Percentiles rank a stretch among this genome's conserved stretches.
phyloP scores from a whole-genome alignment of 2,797 vertebrate genomes.

The Anas bernieri region DNA sequence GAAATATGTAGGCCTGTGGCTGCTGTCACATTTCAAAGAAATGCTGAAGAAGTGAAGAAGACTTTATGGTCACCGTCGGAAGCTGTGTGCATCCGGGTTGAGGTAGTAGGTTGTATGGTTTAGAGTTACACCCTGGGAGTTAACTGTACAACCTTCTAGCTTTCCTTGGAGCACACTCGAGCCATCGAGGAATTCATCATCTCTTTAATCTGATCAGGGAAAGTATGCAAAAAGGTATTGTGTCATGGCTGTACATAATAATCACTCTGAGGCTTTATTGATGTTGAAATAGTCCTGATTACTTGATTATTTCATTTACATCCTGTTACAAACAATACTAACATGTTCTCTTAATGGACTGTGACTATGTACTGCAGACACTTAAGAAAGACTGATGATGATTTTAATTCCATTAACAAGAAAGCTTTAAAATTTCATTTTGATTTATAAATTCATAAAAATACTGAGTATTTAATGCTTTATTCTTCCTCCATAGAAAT shows the following conservation, averaged over 20 bases:
- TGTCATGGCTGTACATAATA: slow-evolving; percentile 69
- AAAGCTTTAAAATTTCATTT: slow-evolving; percentile 33
- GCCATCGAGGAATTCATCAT: slow-evolving; percentile 88
- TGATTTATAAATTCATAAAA: not conserved
- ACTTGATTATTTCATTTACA: slow-evolving; percentile 63
- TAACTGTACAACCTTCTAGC: slow-evolving; percentile 99
- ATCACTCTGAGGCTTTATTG: slow-evolving; percentile 54
- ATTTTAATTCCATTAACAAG: slow-evolving; percentile 39
- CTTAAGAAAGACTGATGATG: slow-evolving; percentile 26
- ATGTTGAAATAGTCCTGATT: slow-evolving; percentile 53
- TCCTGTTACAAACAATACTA: slow-evolving; percentile 56
- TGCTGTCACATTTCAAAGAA: slow-evolving; percentile 73
- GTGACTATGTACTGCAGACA: slow-evolving; percentile 30
- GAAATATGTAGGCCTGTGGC: slow-evolving; percentile 58
- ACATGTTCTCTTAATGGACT: slow-evolving; percentile 54
- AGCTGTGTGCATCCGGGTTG: slow-evolving; percentile 99
- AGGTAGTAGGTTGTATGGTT: slow-evolving; percentile 99
- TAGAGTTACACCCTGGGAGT: slow-evolving; percentile 99
- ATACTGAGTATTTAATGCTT: not conserved
- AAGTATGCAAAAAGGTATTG: slow-evolving; percentile 78
- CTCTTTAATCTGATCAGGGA: slow-evolving; percentile 77
- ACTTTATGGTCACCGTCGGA: slow-evolving; percentile 78
- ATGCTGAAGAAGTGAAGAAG: slow-evolving; percentile 81
- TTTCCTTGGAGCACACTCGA: slow-evolving; percentile 99
- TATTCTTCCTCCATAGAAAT: not conserved